Evolutionary conservation across 1,140 invertebrate species (phyloP).

Genomic region (Drosophila chauvacae): DNA sequence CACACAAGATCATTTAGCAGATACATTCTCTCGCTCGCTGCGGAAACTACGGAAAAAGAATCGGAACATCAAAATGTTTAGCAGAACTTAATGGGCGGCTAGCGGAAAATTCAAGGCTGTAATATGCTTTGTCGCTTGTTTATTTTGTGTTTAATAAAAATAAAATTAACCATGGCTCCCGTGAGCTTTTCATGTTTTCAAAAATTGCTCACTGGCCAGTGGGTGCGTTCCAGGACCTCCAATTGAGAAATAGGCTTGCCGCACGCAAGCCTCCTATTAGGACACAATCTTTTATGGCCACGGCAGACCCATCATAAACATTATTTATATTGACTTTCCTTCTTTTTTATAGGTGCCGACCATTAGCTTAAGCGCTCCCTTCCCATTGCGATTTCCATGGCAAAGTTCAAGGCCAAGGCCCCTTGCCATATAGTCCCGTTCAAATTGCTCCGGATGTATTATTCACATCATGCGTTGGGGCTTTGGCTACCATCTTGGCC

Average conservation of each 20-base stretch:
- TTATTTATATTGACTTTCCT: constrained; percentile 73
- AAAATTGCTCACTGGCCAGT: constrained; percentile 12
- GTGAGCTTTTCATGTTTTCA: constrained; percentile 17
- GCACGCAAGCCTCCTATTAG: constrained; percentile 58
- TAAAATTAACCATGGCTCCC: constrained; percentile 7
- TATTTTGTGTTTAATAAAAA: constrained; percentile 14
- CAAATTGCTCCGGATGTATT: constrained; percentile 54
- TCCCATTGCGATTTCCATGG: constrained; percentile 25
- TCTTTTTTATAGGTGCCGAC: constrained; percentile 47
- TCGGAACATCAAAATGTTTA: constrained; percentile 22
- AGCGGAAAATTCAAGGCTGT: constrained; percentile 1
- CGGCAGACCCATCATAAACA: constrained; percentile 50
- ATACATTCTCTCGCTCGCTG: constrained; percentile 3
- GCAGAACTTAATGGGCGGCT: constrained; percentile 1
- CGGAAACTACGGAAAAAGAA: constrained; percentile 11
- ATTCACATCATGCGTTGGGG: constrained; percentile 49
- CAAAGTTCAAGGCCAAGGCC: constrained; percentile 65
- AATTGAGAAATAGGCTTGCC: constrained; percentile 46
- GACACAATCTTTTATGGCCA: constrained; percentile 50
- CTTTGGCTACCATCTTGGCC: constrained; percentile 37
- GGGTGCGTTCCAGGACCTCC: constrained; percentile 30
- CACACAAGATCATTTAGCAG: constrained; percentile 35
- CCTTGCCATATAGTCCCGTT: not conserved
- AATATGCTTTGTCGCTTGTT: constrained; percentile 4
- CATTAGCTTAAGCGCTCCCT: constrained; percentile 62